Evolutionary conservation across 1,140 invertebrate species (phyloP), one percentile per base, ranked within the genome.

Genomic region (Nylanderia fulva): DNA sequence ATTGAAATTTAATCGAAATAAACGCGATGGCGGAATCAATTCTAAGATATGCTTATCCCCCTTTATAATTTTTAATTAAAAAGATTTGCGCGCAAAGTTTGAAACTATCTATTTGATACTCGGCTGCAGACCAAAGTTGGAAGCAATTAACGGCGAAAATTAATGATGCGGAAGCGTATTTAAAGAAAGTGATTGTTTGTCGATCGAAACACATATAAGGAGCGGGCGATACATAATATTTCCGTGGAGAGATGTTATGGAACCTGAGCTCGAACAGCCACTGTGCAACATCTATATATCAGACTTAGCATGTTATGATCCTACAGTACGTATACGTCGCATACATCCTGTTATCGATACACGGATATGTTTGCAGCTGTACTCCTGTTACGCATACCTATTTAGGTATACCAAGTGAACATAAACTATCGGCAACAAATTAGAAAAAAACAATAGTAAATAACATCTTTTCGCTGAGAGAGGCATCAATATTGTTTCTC

Each of bases 261-360:
- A 76, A 45, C 75, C 71, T 45, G 63, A 33, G 52, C 15, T 1
- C 18, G 18, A 21, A 69, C 56, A 21, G 75, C 56, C 36, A 83
- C 86, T 68, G 85, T 68, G 85, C 27, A 24, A 84, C 85, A 75
- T 24, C 87, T 76, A 89, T 91, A 90, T 90, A 87, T 92, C 86
- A 91, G 76, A 83, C 84, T 92, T 85, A 88, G 75, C 54, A 72
- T 56, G 86, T 89, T 90, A 90, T 85, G 83, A 88, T 89, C 36
- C 82, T 76, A 56, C 27, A 42, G 11, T 56, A 75, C 79, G 63
- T 86, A 84, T 27, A 52, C 4, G 71, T 11, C 74, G 48, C 54
- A 29, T 66, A 76, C 58, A 76, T 76, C 18, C 39, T 42, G 56
- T 60, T 61, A 75, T 0, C 36, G 24, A 76, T 27, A 29, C 36